Percentiles rank a stretch among this genome's conserved stretches.
Conservation (phyloP, 2,113 vertebrate genomes). For the Neotoma lepida region DNA sequence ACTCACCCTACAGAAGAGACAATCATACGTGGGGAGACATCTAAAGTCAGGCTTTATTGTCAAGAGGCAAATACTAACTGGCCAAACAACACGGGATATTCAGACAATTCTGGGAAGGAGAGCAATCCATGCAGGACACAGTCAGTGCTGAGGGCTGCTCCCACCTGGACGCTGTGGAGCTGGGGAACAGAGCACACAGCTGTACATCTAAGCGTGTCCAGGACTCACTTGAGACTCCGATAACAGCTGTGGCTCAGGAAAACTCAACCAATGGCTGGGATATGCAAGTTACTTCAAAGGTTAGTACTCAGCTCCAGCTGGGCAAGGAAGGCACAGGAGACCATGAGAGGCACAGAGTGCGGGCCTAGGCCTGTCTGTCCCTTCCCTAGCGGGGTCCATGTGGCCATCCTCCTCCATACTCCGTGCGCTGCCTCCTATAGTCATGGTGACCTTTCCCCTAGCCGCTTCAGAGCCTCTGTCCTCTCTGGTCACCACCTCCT, state of each 20-base stretch:
- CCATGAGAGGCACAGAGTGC: neutral
- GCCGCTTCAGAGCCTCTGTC: neutral
- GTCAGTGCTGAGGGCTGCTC: neutral
- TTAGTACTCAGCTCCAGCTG: neutral
- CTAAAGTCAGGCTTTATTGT: too few relatives aligned
- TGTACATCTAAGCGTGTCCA: neutral
- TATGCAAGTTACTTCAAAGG: neutral
- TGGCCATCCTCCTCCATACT: neutral
- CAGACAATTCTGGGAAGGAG: neutral
- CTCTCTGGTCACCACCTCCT: neutral
- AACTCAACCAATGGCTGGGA: neutral
- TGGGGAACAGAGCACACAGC: neutral
- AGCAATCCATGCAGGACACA: rapidly evolving
- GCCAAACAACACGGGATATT: neutral
- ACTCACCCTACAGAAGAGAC: neutral
- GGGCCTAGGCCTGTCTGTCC: neutral
- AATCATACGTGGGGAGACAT: rapidly evolving
- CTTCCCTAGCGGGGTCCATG: neutral
- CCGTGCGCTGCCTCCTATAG: neutral
- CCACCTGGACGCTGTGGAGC: neutral
- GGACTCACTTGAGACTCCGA: neutral
- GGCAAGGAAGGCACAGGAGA: neutral
- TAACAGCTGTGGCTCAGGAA: neutral
- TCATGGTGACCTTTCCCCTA: neutral
- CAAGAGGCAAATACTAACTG: too few relatives aligned